A percentile compares a stretch with the other conserved stretches of the same genome.
Conservation (phyloP, 2,888 invertebrate species). For the Pherbina coryleti region DNA sequence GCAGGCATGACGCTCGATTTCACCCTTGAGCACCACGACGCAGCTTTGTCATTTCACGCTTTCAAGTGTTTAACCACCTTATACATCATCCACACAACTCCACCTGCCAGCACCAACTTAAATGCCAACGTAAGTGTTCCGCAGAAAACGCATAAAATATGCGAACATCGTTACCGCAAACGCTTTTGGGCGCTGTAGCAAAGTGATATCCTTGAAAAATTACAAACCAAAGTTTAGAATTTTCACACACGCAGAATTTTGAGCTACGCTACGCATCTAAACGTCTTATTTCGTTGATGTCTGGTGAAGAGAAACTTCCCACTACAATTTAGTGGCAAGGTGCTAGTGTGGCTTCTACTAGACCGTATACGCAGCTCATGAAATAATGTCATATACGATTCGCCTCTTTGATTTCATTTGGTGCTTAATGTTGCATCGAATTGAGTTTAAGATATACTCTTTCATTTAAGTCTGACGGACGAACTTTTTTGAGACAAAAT, state of each 20-base stretch:
- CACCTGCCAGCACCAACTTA: not conserved
- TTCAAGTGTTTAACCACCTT: not conserved
- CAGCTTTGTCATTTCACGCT: conserved; percentile 8
- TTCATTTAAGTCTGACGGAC: not conserved
- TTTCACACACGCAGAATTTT: too few relatives aligned
- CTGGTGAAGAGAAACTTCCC: too few relatives aligned
- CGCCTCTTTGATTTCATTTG: conserved; percentile 10
- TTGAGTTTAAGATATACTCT: not conserved
- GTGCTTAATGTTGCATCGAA: conserved; percentile 23
- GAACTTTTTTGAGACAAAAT: not conserved
- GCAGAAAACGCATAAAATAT: not conserved
- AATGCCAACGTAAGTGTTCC: not conserved
- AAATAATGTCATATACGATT: not conserved
- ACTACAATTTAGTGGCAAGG: too few relatives aligned
- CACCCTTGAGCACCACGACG: not conserved
- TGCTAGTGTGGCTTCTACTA: too few relatives aligned
- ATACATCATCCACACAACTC: not conserved
- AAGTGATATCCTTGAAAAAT: too few relatives aligned
- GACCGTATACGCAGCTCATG: too few relatives aligned
- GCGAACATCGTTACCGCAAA: not conserved
- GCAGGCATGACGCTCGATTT: not conserved
- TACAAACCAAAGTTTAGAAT: too few relatives aligned
- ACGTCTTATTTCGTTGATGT: too few relatives aligned
- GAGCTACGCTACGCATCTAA: too few relatives aligned
- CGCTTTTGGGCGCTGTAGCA: too few relatives aligned